Conservation (phyloP, 2,888 invertebrate genomes). For the Nomada lathburiana region DNA sequence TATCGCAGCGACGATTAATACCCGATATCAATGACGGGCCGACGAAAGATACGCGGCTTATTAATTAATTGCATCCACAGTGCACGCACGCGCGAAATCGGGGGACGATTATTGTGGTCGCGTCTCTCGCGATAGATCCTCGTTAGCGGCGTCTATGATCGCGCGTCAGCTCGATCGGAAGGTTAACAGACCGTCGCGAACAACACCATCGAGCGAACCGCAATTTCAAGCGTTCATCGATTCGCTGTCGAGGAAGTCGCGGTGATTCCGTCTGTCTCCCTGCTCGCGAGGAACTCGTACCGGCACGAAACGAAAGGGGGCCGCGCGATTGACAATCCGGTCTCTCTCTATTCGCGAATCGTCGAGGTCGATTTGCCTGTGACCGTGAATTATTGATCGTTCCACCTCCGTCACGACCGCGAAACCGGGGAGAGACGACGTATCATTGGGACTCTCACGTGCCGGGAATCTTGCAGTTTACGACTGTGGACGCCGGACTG, state of each 20-base stretch:
- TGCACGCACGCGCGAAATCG: conserved; percentile 30
- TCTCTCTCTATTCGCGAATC: conserved; percentile 25
- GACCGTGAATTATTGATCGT: conserved; percentile 51
- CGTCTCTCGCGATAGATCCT: conserved; percentile 51
- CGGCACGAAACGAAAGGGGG: neutral
- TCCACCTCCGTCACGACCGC: neutral
- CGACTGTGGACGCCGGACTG: neutral
- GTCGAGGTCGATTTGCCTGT: conserved; percentile 14
- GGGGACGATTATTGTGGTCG: conserved; percentile 55
- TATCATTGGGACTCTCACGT: neutral
- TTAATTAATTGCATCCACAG: conserved; percentile 63
- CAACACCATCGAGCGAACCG: conserved; percentile 28
- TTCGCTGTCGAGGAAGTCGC: conserved; percentile 32
- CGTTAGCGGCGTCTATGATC: conserved; percentile 56
- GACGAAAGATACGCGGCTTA: conserved; percentile 48
- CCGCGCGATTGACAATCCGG: conserved; percentile 7
- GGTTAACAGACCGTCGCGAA: conserved; percentile 51
- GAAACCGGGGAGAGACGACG: neutral
- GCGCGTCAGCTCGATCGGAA: conserved; percentile 37
- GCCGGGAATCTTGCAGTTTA: conserved; percentile 1
- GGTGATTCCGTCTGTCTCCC: neutral
- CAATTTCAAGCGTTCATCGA: conserved; percentile 45
- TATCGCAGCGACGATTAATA: conserved; percentile 61
- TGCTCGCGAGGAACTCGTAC: neutral
- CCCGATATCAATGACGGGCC: conserved; percentile 27